Conservation (phyloP, 1,140 invertebrate genomes). For the Drosophila nebulosa region DNA sequence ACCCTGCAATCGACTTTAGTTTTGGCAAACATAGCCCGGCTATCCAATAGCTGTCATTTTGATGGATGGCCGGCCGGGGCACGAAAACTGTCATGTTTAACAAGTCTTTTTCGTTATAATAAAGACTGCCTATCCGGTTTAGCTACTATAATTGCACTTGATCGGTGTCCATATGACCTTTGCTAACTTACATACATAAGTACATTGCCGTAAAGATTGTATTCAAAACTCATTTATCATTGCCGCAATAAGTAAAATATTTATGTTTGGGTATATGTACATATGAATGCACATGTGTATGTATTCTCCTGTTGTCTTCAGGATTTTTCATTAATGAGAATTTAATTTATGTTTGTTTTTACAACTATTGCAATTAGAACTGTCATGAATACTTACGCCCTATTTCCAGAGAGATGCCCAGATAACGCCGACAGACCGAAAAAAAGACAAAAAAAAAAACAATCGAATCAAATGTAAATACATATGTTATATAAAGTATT, state of each 20-base stretch:
- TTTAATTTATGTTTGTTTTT: constrained; percentile 75
- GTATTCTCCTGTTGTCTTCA: not conserved
- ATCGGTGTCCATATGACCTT: constrained; percentile 13
- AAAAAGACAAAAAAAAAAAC: constrained; percentile 27
- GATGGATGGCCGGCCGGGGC: constrained; percentile 67
- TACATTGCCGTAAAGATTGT: constrained; percentile 51
- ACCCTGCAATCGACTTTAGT: constrained; percentile 31
- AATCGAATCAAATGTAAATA: not conserved
- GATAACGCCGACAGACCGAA: constrained; percentile 23
- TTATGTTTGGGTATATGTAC: not conserved
- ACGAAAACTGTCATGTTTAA: constrained; percentile 76
- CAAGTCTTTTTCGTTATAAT: constrained; percentile 74
- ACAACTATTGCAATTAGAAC: constrained; percentile 27
- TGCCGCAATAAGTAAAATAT: constrained; percentile 20
- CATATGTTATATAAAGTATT: too few species aligned
- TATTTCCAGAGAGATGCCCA: constrained; percentile 25
- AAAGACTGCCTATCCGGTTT: constrained; percentile 37
- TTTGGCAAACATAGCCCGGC: constrained; percentile 20
- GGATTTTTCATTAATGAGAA: constrained; percentile 45
- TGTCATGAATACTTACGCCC: constrained; percentile 65
- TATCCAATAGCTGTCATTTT: constrained; percentile 70
- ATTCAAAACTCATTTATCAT: constrained; percentile 63
- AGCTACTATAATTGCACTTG: constrained; percentile 28
- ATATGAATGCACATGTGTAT: not conserved
- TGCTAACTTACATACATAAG: constrained; percentile 15